Conservation (phyloP, 37 sponge, comb jelly and placozoan species). For the Halichondria panicea region DNA sequence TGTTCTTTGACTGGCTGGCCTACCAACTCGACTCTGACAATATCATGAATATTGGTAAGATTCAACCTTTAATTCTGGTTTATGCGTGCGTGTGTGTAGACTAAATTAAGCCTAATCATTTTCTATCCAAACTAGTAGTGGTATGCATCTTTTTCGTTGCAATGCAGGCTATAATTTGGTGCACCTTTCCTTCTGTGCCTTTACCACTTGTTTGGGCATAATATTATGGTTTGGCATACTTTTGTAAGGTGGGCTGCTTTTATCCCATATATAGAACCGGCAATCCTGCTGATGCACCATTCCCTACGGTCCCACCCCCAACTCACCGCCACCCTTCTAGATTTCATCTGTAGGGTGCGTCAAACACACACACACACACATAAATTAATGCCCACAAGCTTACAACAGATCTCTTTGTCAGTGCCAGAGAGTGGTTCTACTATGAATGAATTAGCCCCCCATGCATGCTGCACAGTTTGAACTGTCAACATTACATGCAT, state of each 20-base stretch:
- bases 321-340: constrained; percentile 87
- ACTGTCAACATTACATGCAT: too few relatives aligned
- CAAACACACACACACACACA: background rate
- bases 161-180: background rate
- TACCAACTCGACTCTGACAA: constrained; percentile 87
- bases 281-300: constrained; percentile 92
- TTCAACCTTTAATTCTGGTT: background rate
- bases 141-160: background rate
- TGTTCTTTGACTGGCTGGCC: constrained; percentile 95
- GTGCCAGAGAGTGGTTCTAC: too few relatives aligned
- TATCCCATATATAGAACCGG: constrained; percentile 85
- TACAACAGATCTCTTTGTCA: too few relatives aligned
- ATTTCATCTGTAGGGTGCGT: constrained; percentile 89
- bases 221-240: background rate
- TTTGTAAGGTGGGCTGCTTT: too few relatives aligned
- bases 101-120: background rate
- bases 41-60: constrained; percentile 97
- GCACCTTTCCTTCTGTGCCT: background rate
- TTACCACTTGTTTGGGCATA: background rate
- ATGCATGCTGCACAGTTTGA: too few relatives aligned
- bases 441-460: too few relatives aligned
- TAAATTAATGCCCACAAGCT: background rate
- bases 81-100: background rate
- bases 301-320: constrained; percentile 82
- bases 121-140: background rate